A percentile compares a stretch with the other conserved stretches of the same genome.
phyloP scores from a whole-genome alignment of 2,888 invertebrate species.

The Dynastes maya region DNA sequence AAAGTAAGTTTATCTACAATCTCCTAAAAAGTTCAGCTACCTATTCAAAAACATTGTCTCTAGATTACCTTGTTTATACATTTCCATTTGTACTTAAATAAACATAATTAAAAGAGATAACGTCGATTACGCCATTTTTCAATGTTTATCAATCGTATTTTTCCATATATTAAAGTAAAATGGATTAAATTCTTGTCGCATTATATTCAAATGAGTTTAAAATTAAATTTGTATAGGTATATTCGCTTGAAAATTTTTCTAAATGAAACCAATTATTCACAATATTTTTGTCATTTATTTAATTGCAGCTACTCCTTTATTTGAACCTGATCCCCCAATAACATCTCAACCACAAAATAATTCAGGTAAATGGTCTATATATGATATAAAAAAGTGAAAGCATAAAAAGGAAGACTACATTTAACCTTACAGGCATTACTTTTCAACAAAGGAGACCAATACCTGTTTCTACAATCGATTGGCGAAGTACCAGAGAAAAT shows the following conservation, averaged over 20 bases:
- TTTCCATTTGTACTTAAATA: neutral
- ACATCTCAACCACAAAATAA: constrained; percentile 29
- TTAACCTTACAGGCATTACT: neutral
- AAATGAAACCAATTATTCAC: neutral
- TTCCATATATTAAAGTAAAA: too few relatives aligned
- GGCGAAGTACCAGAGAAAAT: constrained; percentile 74
- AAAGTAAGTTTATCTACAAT: constrained; percentile 45
- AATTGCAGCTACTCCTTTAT: constrained; percentile 45
- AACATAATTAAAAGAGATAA: too few relatives aligned
- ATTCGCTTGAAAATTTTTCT: too few relatives aligned
- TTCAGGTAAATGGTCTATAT: constrained; percentile 27
- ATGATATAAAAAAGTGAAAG: neutral
- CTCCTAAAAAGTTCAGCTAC: too few relatives aligned
- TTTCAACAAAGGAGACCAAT: constrained; percentile 71
- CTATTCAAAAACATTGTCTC: too few relatives aligned
- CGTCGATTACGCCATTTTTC: too few relatives aligned
- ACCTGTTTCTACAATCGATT: constrained; percentile 76
- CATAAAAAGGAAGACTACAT: neutral
- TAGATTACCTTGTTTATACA: neutral
- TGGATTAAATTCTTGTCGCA: too few relatives aligned
- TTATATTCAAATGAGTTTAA: too few relatives aligned
- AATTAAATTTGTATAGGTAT: too few relatives aligned
- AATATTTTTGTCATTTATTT: neutral
- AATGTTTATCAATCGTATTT: too few relatives aligned
- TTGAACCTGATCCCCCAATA: constrained; percentile 46